A percentile compares a stretch with the other conserved stretches of the same genome.
Conservation (phyloP, 1,140 invertebrate genomes). For the Leptoteleia sp. region DNA sequence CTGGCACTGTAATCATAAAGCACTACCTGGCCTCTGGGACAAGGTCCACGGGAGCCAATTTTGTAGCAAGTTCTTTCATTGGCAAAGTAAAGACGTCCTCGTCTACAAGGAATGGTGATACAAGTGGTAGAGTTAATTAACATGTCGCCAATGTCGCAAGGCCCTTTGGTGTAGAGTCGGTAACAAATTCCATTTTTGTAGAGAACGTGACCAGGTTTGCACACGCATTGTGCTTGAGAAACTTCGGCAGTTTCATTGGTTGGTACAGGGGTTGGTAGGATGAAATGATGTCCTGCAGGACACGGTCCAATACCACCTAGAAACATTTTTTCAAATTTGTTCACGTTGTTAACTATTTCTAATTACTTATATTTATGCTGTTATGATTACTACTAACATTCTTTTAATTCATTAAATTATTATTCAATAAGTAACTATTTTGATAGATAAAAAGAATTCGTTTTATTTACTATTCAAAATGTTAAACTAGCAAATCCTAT, state of each 20-base stretch:
- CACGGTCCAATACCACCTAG: constrained; percentile 86
- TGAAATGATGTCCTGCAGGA: constrained; percentile 85
- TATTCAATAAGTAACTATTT: no score
- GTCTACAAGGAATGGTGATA: constrained; percentile 85
- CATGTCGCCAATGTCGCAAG: constrained; percentile 86
- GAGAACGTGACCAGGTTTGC: constrained; percentile 86
- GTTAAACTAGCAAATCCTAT: no score
- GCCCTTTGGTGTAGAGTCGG: constrained; percentile 88
- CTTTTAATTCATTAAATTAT: no score
- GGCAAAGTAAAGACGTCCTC: constrained; percentile 88
- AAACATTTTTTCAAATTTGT: no score
- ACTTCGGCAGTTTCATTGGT: constrained; percentile 64
- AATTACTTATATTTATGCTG: no score
- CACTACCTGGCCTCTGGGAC: constrained; percentile 85
- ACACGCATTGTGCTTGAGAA: constrained; percentile 83
- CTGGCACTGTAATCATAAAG: constrained; percentile 88
- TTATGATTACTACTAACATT: no score
- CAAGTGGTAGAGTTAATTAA: constrained; percentile 84
- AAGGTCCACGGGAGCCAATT: constrained; percentile 88
- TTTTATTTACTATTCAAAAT: no score
- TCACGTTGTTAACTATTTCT: no score
- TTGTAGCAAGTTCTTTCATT: constrained; percentile 87
- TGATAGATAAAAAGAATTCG: no score
- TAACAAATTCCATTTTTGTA: constrained; percentile 87
- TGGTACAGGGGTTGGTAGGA: constrained; percentile 74